phyloP scores from a whole-genome alignment of 2,113 vertebrate species.

The Bungarus multicinctus region DNA sequence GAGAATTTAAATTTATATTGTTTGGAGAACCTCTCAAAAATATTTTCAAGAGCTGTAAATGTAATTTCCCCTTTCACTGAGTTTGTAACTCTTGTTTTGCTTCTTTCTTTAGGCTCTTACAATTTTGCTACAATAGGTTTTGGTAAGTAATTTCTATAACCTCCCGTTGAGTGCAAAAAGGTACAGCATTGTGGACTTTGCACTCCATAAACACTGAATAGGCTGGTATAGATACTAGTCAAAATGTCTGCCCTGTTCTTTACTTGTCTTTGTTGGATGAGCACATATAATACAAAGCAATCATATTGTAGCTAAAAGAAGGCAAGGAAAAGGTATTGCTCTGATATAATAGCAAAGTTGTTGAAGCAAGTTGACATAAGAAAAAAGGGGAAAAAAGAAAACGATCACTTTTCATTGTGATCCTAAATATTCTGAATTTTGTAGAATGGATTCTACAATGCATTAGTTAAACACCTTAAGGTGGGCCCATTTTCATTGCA shows the following conservation, averaged over 20 bases:
- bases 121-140: neutral
- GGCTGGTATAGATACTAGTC: neutral
- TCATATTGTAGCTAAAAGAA: neutral
- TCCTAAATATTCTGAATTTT: neutral
- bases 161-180: neutral
- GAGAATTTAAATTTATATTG: neutral
- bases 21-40: neutral
- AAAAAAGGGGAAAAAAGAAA: neutral
- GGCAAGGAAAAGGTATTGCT: neutral
- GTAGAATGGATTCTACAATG: neutral
- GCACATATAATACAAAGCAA: neutral
- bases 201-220: neutral
- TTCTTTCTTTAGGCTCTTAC: neutral
- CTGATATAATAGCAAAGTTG: neutral
- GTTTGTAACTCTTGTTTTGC: neutral
- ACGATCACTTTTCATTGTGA: neutral
- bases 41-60: neutral
- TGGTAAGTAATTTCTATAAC: slow-evolving; percentile 19
- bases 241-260: neutral
- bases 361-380: neutral
- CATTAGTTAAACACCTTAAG: neutral
- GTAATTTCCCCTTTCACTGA: neutral
- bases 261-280: neutral
- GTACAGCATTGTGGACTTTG: neutral
- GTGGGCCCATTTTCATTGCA: neutral